Evolutionary conservation across 2,888 invertebrate genomes (phyloP).

Genomic region (Calameuta idolon): DNA sequence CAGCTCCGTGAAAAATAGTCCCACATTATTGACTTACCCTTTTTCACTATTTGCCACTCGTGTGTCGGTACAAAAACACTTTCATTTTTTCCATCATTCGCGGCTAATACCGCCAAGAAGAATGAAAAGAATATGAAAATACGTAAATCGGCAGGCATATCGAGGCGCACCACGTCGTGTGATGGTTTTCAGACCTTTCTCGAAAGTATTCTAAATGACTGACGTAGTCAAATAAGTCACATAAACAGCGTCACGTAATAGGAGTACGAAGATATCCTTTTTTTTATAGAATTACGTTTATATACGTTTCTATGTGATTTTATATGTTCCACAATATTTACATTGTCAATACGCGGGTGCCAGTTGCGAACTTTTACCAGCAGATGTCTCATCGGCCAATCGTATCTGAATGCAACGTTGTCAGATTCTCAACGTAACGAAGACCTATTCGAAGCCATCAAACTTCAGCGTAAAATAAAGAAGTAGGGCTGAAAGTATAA

Average conservation of each 20-base stretch:
- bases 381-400: constrained; percentile 35
- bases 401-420: constrained; percentile 24
- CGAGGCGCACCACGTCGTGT: constrained; percentile 14
- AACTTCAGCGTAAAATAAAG: not conserved
- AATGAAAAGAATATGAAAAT: constrained; percentile 20
- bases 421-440: constrained; percentile 15
- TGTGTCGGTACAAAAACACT: constrained; percentile 71
- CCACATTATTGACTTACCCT: constrained; percentile 67
- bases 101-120: constrained; percentile 14
- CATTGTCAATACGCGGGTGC: constrained; percentile 32
- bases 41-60: constrained; percentile 75
- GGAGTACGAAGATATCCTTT: not conserved
- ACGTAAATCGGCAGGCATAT: constrained; percentile 33
- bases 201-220: not conserved
- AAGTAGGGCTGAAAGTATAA: not conserved
- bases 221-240: not conserved
- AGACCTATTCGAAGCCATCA: not conserved
- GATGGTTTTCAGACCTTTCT: constrained; percentile 1
- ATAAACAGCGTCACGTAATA: not conserved
- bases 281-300: constrained; percentile 8
- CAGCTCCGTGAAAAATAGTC: constrained; percentile 21
- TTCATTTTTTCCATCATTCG: constrained; percentile 46
- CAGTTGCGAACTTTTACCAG: constrained; percentile 29
- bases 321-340: constrained; percentile 45
- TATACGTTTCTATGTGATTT: constrained; percentile 29